Percentiles rank a stretch among this genome's conserved stretches.
phyloP scores from a whole-genome alignment of 2,797 vertebrate species.

The Graptemys geographica region DNA sequence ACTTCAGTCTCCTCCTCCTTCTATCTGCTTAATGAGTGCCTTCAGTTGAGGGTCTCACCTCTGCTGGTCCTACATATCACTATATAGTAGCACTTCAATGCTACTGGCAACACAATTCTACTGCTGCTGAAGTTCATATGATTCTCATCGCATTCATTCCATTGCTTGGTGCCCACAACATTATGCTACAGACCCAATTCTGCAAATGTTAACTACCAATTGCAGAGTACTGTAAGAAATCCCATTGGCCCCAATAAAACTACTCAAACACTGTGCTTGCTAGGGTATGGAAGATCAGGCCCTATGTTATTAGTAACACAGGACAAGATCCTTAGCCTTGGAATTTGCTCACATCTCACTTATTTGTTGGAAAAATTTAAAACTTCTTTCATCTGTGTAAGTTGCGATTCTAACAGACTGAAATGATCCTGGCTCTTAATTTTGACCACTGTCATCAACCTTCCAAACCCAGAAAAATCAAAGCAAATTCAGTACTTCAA shows the following conservation, averaged over 20 bases:
- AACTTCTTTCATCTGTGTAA: background rate
- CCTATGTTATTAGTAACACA: background rate
- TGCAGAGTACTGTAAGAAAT: background rate
- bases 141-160: background rate
- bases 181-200: background rate
- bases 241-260: background rate
- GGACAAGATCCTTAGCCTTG: background rate
- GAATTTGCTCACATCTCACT: background rate
- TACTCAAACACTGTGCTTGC: background rate
- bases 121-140: background rate
- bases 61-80: background rate
- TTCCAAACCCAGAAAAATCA: background rate
- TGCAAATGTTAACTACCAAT: background rate
- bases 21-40: background rate
- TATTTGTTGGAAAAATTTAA: background rate
- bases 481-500: background rate
- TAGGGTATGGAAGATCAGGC: background rate
- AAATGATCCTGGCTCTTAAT: background rate
- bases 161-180: background rate
- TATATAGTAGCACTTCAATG: background rate
- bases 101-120: background rate
- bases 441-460: background rate
- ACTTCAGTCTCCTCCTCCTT: background rate
- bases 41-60: background rate
- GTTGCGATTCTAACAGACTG: background rate